Evolutionary conservation across 2,113 vertebrate species (phyloP), one percentile per base, ranked within the genome.

Genomic region (Chaetura pelagica): DNA sequence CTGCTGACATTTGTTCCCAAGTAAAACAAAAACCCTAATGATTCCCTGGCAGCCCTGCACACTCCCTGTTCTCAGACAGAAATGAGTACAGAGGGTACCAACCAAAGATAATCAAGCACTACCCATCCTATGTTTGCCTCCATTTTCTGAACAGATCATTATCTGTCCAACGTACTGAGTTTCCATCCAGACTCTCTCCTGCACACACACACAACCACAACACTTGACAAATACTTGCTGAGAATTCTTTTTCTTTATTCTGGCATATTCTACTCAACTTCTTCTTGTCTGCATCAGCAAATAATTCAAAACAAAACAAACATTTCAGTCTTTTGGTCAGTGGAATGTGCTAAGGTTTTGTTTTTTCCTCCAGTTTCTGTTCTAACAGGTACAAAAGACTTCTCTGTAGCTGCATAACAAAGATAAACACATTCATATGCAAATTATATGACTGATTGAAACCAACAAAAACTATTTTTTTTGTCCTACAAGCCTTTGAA

Each of bases 301-400:
- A 74, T 89, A 76, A 90, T 84, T 75, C 90, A 80, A 90, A 90
- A 16, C 62, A 88, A 84, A 91, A 52, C 61, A 87, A 91, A 89
- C 74, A 68, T 81, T 55, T 80, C 75, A 80, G 76, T 66, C 57
- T 54, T 84, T 76, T 2, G 6, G 75, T 46, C 54, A 29, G 66
- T 55, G 79, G 79, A 94, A 94, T 46, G 38, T 83, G 58, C 84
- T 74, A 90, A 88, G 51, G 74, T 81, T 66, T 35, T 51, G 51
- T 71, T 80, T 51, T 73, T 90, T 80, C 42, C 63, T 55, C 38
- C 38, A 38, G 16, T 14, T 88, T 95, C 71, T 94, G 11, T 91
- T 91, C 77, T 87, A 87, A 35, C 71, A 93, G 74, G 80, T 95
- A 89, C 69, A 74, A 89, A 84, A 93, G 71, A 49, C n/a, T 72